phyloP scores from a whole-genome alignment of 2,113 vertebrate species.

The Platichthys flesus region DNA sequence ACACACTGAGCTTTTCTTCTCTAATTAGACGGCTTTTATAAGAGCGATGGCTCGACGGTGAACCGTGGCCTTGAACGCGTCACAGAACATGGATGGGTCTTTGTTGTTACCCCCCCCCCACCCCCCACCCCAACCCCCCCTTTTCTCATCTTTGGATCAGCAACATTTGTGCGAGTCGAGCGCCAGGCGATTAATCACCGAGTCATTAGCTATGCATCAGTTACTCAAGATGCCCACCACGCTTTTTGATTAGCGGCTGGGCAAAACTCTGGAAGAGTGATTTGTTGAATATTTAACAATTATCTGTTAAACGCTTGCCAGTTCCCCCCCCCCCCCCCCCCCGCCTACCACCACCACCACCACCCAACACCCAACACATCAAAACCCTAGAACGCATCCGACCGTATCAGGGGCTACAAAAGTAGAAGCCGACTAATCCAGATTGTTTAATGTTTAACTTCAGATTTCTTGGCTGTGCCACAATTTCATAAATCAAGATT shows the following conservation, averaged over 20 bases:
- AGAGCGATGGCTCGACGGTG: constrained; percentile 31
- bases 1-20: constrained; percentile 51
- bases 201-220: constrained; percentile 77
- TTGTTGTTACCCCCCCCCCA: constrained; percentile 39
- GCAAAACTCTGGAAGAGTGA: constrained; percentile 64
- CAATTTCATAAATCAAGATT: not conserved
- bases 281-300: constrained; percentile 71
- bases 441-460: constrained; percentile 12
- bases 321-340: not conserved
- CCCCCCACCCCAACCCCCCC: not conserved
- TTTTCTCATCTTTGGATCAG: constrained; percentile 45
- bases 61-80: constrained; percentile 47
- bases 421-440: constrained; percentile 13
- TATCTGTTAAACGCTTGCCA: constrained; percentile 50
- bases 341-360: too few relatives aligned
- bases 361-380: not conserved
- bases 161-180: constrained; percentile 45
- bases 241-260: constrained; percentile 62
- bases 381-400: constrained; percentile 9
- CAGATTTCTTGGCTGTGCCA: not conserved
- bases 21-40: constrained; percentile 64
- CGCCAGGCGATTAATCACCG: constrained; percentile 72
- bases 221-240: constrained; percentile 65
- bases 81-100: constrained; percentile 57
- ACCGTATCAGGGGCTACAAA: constrained; percentile 14